Conservation (phyloP, 2,888 invertebrate species). For the Noctua fimbriata region DNA sequence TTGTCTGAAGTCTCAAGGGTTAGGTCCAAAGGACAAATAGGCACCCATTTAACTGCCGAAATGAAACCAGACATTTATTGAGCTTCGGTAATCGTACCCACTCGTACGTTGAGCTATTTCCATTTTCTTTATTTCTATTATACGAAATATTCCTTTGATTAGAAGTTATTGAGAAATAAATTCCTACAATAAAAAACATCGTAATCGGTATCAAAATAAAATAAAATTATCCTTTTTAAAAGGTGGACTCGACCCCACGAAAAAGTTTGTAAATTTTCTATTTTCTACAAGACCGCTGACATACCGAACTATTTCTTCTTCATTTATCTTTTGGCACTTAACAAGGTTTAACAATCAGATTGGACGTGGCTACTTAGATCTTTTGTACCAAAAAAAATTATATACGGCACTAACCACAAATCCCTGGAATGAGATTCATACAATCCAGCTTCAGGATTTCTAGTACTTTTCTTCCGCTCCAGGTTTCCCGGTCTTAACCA, state of each 20-base stretch:
- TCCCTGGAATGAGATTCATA: background rate
- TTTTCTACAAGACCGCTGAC: constrained; percentile 10
- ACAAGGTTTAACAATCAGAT: background rate
- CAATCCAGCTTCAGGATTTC: background rate
- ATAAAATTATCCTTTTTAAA: constrained; percentile 5
- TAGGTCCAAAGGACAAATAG: constrained; percentile 5
- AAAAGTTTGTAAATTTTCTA: constrained; percentile 5
- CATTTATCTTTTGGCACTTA: constrained; percentile 3
- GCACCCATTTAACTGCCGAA: background rate
- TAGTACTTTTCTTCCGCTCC: background rate
- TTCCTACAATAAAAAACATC: background rate
- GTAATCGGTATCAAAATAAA: background rate
- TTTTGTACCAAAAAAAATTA: background rate
- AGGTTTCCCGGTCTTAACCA: background rate
- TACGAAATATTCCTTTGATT: background rate
- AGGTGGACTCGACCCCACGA: background rate
- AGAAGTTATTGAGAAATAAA: background rate
- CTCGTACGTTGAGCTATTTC: constrained; percentile 1
- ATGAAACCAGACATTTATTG: constrained; percentile 9
- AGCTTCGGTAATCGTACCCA: background rate
- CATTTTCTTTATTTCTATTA: background rate
- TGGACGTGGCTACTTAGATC: background rate
- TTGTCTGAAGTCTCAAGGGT: constrained; percentile 7
- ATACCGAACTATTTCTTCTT: constrained; percentile 5
- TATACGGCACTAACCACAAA: background rate